Evolutionary conservation across 1,140 invertebrate species (phyloP), one percentile per base, ranked within the genome.

Genomic region (Lucilia sericata): DNA sequence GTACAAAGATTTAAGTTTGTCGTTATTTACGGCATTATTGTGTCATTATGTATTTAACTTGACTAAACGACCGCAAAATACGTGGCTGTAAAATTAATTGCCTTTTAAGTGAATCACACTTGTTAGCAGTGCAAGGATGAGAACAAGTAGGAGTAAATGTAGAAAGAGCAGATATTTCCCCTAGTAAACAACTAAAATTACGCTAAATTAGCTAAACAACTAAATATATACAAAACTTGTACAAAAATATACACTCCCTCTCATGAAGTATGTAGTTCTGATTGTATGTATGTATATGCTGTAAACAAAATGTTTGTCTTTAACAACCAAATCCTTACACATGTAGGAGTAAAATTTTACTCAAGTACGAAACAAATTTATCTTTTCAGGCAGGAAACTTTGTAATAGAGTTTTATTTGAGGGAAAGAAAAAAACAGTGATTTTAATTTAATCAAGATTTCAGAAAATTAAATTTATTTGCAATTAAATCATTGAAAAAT

Each of bases 71-170:
- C 88, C 89, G 86, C 89, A 90, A 88, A 87, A 87, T 88, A 90
- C 88, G 89, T 90, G 89, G 88, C 86, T 88, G 84, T 86, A 85
- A 85, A 89, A 90, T 90, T 90, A 90, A 90, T 90, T 90, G 89
- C 89, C 89, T 89, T 90, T 90, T 90, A 90, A 90, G 89, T 90
- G 88, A 89, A 90, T 90, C 88, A 88, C 89, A 88, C 87, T 90
- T 90, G 86, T 88, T 88, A 86, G 55, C 7, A 8, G 55, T 0
- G 17, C 21, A 10, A 82, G 49, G 47, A 30, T 17, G 21, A 9
- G 19, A 55, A 65, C 14, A 21, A 47, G 55, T 5, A 36, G 34
- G 55, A 34, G 14, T 30, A 19, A 75, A 75, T 30, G 25, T 30
- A 30, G 25, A 30, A 30, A 30, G 25, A 30, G 25, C 25, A 30